phyloP scores from a whole-genome alignment of 2,797 vertebrate species.

The Poeciliopsis infans region DNA sequence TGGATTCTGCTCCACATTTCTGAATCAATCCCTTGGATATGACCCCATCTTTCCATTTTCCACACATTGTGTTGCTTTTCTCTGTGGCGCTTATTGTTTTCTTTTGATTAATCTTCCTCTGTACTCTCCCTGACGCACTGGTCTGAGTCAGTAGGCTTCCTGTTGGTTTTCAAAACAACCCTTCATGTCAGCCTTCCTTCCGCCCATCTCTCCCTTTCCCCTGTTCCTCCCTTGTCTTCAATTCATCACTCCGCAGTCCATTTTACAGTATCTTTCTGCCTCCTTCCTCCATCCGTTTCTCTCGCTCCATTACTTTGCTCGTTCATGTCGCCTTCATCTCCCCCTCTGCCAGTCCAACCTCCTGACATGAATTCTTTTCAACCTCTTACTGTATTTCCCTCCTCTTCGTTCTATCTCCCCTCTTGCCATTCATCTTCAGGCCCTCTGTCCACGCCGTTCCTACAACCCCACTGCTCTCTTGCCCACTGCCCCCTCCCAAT shows the following conservation, averaged over 20 bases:
- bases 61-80: conserved; percentile 70
- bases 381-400: conserved; percentile 68
- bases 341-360: conserved; percentile 74
- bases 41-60: conserved; percentile 63
- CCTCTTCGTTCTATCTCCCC: conserved; percentile 49
- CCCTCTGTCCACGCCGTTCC: conserved; percentile 62
- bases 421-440: conserved; percentile 66
- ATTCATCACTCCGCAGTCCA: conserved; percentile 73
- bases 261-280: conserved; percentile 75
- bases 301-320: conserved; percentile 74
- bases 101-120: conserved; percentile 75
- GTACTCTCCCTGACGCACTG: conserved; percentile 56
- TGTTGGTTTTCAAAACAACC: conserved; percentile 78
- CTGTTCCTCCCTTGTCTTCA: conserved; percentile 66
- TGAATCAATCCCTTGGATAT: conserved; percentile 62
- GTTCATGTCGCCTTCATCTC: conserved; percentile 73
- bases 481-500: conserved; percentile 35
- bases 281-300: conserved; percentile 73
- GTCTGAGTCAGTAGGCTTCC: conserved; percentile 74
- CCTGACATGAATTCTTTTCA: conserved; percentile 73
- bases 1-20: conserved; percentile 37
- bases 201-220: conserved; percentile 47
- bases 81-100: conserved; percentile 72
- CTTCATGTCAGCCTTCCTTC: conserved; percentile 72
- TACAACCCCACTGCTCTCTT: conserved; percentile 23